Percentiles rank a stretch among this genome's conserved stretches.
Conservation (phyloP, 2,888 invertebrate genomes). For the Caenorhabditis sulstoni region DNA sequence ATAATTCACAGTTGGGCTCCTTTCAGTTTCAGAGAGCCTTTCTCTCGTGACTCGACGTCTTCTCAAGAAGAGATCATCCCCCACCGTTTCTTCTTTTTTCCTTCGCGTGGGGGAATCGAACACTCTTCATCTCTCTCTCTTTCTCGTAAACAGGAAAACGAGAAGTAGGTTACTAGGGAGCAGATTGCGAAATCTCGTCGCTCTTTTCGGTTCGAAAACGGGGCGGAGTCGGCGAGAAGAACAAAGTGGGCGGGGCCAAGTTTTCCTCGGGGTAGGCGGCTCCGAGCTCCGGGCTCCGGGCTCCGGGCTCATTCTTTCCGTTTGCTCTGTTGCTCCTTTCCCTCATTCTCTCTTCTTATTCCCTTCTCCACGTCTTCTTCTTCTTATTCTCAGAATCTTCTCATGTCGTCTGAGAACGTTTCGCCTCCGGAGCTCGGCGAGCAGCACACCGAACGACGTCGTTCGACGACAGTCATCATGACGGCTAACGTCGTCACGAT, state of each 20-base stretch:
- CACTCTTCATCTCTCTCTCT: background rate
- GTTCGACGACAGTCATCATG: constrained; percentile 57
- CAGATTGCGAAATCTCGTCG: constrained; percentile 34
- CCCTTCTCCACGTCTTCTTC: background rate
- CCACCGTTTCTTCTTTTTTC: background rate
- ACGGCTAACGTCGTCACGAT: constrained; percentile 45
- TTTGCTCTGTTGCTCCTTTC: background rate
- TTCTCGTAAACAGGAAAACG: background rate
- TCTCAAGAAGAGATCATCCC: background rate
- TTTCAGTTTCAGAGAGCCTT: no score
- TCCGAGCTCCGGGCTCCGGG: background rate
- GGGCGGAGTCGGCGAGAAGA: constrained; percentile 12
- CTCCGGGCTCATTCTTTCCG: no score
- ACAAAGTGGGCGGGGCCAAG: constrained; percentile 28
- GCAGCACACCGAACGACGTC: constrained; percentile 25
- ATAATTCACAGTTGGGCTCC: no score
- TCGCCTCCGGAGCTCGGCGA: constrained; percentile 17
- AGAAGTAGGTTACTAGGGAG: background rate
- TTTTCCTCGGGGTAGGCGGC: background rate
- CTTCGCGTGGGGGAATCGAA: background rate
- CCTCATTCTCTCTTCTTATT: background rate
- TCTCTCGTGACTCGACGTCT: no score
- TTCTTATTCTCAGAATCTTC: no score
- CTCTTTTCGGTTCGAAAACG: constrained; percentile 15
- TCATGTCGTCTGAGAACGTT: constrained; percentile 22